Evolutionary conservation across 2,113 vertebrate genomes (phyloP), one percentile per base, ranked within the genome.

Genomic region (Miniopterus natalensis): DNA sequence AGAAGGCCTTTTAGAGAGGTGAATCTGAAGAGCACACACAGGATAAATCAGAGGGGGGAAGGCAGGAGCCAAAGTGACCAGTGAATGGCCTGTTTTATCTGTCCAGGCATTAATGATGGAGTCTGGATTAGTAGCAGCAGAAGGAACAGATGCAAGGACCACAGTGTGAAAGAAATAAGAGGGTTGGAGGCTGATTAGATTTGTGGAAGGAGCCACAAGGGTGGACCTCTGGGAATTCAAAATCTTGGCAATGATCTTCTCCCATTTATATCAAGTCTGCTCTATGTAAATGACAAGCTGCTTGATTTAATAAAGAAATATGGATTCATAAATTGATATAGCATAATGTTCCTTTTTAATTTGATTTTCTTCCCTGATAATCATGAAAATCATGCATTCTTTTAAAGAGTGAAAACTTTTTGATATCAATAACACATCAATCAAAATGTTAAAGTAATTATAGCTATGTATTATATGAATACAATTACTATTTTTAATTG

Each of bases 321-420:
- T 42, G 15, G 65, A 68, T 71, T 87, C 70, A 78, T 36, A 92
- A 71, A 81, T 53, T 77, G 80, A 73, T 86, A 36, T 2, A 47
- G 49, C 77, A 93, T 65, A 79, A 68, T 57, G 36, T 79, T 84
- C n/a, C 55, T 65, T 80, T 93, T 55, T 51, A 84, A 94, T 80
- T 83, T 74, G 55, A 91, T 93, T 79, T 86, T 80, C 51, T 51
- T 79, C 79, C 42, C 11, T 59, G 57, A 95, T 73, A 66, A 83
- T 93, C 15, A 27, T 45, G 36, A 79, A 90, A 78, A 36, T 49
- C 42, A 63, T 55, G 8, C n/a, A 88, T 88, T 89, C 29, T 92
- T 92, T 92, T 66, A 93, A 94, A 88, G 78, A 74, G 15, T 17
- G 49, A 94, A 90, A n/a, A 57, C 57, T 78, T 80, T 55, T 80